Evolutionary conservation across 2,888 invertebrate species (phyloP).

Genomic region (Microctonus aethiopoides): DNA sequence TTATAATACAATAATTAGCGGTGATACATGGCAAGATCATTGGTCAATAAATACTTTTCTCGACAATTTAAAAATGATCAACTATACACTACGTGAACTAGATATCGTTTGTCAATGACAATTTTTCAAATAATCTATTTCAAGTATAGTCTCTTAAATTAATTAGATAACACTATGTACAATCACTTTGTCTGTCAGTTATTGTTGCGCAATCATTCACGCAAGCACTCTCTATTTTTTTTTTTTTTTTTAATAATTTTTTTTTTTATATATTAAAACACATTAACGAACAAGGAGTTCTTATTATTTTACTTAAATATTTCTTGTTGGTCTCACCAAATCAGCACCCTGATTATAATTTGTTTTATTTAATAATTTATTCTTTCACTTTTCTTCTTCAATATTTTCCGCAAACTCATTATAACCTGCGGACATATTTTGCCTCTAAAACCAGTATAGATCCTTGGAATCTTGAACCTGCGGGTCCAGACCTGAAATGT

Average conservation of each 20-base stretch:
- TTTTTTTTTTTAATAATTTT: constrained; percentile 33
- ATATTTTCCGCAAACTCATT: constrained; percentile 4
- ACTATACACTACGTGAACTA: constrained; percentile 52
- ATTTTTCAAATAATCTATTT: constrained; percentile 15
- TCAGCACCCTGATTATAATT: constrained; percentile 20
- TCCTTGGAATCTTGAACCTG: constrained; percentile 63
- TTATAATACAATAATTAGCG: constrained; percentile 38
- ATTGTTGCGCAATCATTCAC: background rate
- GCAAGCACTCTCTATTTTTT: constrained; percentile 42
- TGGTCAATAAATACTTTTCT: constrained; percentile 61
- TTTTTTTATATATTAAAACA: background rate
- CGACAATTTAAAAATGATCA: constrained; percentile 39
- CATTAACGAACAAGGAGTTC: constrained; percentile 27
- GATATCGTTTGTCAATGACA: constrained; percentile 39
- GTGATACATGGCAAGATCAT: constrained; percentile 60
- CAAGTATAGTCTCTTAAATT: constrained; percentile 1
- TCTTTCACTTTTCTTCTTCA: constrained; percentile 24
- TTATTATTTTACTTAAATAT: background rate
- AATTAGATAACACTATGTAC: background rate
- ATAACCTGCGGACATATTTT: constrained; percentile 14
- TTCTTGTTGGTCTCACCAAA: constrained; percentile 2
- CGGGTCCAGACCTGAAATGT: constrained; percentile 59
- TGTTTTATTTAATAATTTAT: constrained; percentile 8
- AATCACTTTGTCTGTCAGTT: constrained; percentile 3
- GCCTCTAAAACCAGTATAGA: constrained; percentile 60